These are phyloP conservation scores for Acleris cristana DNA, from an alignment of 2,888 invertebrate species.

Conservation along the genomic window DNA sequence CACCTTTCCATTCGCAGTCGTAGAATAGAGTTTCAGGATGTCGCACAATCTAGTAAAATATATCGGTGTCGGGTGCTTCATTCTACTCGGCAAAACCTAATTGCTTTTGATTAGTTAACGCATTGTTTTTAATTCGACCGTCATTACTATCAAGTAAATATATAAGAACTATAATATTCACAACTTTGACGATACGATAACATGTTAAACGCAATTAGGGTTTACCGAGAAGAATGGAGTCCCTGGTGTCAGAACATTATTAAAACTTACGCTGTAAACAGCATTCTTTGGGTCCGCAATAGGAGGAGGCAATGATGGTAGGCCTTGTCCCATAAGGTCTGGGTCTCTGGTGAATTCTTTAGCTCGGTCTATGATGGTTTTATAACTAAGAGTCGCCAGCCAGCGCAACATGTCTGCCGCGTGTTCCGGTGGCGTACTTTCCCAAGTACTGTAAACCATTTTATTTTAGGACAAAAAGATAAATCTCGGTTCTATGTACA, in stretches of 20 bases:
- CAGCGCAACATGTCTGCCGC: conserved; percentile 71
- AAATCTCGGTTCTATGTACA: too few relatives aligned
- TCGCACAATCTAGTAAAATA: conserved; percentile 79
- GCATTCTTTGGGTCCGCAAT: conserved; percentile 64
- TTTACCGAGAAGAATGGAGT: neutral
- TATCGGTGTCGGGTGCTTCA: neutral
- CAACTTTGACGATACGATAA: too few relatives aligned
- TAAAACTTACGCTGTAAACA: conserved; percentile 62
- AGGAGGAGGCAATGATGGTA: conserved; percentile 47
- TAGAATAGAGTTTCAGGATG: conserved; percentile 85
- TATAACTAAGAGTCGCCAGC: conserved; percentile 74
- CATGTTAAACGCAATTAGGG: too few relatives aligned
- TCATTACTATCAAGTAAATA: too few relatives aligned
- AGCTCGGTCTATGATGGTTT: conserved; percentile 60
- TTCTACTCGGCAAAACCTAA: neutral
- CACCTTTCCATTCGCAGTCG: conserved; percentile 88
- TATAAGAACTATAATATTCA: too few relatives aligned
- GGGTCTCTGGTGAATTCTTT: conserved; percentile 56
- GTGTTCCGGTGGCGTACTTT: conserved; percentile 57
- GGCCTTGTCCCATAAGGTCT: conserved; percentile 52
- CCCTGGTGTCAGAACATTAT: neutral
- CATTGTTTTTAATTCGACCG: too few relatives aligned
- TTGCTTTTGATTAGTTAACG: neutral
- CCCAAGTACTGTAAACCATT: conserved; percentile 60
- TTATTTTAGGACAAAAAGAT: too few relatives aligned